Evolutionary conservation across 2,113 vertebrate genomes (phyloP).

Genomic region (Microcebus murinus): DNA sequence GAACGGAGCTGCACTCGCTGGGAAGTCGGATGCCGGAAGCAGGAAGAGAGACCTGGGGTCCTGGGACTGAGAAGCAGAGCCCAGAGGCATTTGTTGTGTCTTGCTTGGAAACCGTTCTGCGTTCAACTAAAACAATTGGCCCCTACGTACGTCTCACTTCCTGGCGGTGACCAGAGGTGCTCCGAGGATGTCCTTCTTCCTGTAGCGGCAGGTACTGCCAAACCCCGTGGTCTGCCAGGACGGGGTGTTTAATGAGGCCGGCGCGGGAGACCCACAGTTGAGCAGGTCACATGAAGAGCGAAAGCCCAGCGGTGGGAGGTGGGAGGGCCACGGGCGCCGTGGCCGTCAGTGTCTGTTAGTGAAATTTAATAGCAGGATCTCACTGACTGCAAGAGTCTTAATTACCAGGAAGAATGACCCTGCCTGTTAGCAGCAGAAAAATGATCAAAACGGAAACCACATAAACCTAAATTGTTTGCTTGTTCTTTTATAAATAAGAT

Average conservation of each 20-base stretch:
- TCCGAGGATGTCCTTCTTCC: background rate
- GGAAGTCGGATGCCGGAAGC: background rate
- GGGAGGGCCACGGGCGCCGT: accelerated
- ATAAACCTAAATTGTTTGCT: conserved; percentile 13
- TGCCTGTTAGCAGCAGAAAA: conserved; percentile 67
- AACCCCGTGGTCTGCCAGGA: background rate
- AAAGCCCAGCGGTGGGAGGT: accelerated
- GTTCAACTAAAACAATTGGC: too few species aligned
- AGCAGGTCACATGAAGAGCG: background rate
- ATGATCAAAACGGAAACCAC: conserved; percentile 50
- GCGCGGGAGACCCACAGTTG: background rate
- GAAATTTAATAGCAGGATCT: conserved; percentile 43
- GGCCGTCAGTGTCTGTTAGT: background rate
- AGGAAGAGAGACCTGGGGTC: too few species aligned
- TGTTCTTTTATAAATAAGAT: conserved; percentile 37
- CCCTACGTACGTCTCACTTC: background rate
- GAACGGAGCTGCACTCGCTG: background rate
- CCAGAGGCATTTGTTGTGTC: background rate
- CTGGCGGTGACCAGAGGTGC: accelerated
- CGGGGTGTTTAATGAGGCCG: background rate
- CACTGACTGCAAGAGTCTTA: conserved; percentile 45
- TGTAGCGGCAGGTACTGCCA: accelerated
- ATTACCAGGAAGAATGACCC: conserved; percentile 60
- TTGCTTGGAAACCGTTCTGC: background rate
- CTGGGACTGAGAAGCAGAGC: background rate